A percentile compares a stretch with the other conserved stretches of the same genome.
These are phyloP conservation scores for Endomychus coccineus DNA, from an alignment of 2,888 invertebrate genomes.

Conservation along the genomic window DNA sequence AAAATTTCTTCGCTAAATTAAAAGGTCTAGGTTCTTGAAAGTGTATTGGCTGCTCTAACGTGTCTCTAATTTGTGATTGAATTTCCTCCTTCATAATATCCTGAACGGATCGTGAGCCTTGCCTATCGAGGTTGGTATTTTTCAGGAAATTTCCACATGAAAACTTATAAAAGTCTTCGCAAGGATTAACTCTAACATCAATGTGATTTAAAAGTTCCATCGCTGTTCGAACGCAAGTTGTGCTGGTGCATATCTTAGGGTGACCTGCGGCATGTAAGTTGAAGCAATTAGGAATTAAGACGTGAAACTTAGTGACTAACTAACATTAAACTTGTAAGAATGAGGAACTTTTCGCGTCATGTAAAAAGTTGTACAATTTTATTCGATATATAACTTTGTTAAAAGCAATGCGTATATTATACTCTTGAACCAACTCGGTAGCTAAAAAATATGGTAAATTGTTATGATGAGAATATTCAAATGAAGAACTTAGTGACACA, in stretches of 20 bases:
- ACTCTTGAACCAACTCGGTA: too few relatives aligned
- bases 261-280: too few relatives aligned
- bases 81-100: slow-evolving; percentile 29
- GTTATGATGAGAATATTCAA: too few relatives aligned
- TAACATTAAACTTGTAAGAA: too few relatives aligned
- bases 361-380: too few relatives aligned
- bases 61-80: slow-evolving; percentile 26
- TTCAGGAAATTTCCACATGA: slow-evolving; percentile 66
- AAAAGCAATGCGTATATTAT: too few relatives aligned
- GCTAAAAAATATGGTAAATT: too few relatives aligned
- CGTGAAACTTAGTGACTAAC: too few relatives aligned
- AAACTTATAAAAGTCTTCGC: slow-evolving; percentile 71
- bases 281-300: too few relatives aligned
- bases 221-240: slow-evolving; percentile 43
- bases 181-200: slow-evolving; percentile 60
- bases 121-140: slow-evolving; percentile 59
- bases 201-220: slow-evolving; percentile 59
- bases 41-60: slow-evolving; percentile 25
- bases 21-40: slow-evolving; percentile 20
- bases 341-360: too few relatives aligned
- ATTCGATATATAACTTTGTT: too few relatives aligned
- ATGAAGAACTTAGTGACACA: too few relatives aligned
- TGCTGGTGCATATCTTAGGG: slow-evolving; percentile 27
- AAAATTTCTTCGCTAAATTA: slow-evolving; percentile 32
- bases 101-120: slow-evolving; percentile 11